Evolutionary conservation across 2,113 vertebrate genomes (phyloP).

Genomic region (Oreochromis aureus): DNA sequence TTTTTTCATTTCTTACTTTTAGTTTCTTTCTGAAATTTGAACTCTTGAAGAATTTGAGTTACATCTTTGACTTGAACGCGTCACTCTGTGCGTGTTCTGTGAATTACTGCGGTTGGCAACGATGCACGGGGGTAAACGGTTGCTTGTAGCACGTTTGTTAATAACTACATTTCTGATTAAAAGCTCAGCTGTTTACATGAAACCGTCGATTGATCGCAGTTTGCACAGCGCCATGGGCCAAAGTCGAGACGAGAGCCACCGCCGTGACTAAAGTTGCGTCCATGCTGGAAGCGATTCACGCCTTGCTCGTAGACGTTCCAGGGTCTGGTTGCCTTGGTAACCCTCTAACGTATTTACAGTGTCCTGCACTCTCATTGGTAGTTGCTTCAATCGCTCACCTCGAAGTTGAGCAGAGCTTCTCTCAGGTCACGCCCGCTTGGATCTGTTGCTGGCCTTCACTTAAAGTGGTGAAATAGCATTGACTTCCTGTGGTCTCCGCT

Average conservation of each 20-base stretch:
- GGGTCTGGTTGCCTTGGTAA: not conserved
- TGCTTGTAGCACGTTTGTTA: accelerated
- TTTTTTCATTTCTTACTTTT: not conserved
- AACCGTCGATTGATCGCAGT: not conserved
- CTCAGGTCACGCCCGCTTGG: not conserved
- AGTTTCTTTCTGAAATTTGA: not conserved
- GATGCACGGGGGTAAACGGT: accelerated
- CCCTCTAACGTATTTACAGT: accelerated
- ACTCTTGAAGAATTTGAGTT: not conserved
- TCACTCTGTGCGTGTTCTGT: not conserved
- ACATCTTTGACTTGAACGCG: not conserved
- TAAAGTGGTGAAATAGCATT: accelerated
- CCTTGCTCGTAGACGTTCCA: accelerated
- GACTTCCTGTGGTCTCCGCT: not conserved
- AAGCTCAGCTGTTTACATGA: not conserved
- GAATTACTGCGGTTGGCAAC: not conserved
- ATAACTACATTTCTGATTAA: not conserved
- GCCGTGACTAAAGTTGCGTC: not conserved
- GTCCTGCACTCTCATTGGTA: not conserved
- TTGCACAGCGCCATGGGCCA: not conserved
- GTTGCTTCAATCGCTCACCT: accelerated
- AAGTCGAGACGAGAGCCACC: accelerated
- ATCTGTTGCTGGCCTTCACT: not conserved
- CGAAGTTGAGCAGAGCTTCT: not conserved
- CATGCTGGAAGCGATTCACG: not conserved